phyloP scores from a whole-genome alignment of 2,797 vertebrate species.

The Micromesistius poutassou region DNA sequence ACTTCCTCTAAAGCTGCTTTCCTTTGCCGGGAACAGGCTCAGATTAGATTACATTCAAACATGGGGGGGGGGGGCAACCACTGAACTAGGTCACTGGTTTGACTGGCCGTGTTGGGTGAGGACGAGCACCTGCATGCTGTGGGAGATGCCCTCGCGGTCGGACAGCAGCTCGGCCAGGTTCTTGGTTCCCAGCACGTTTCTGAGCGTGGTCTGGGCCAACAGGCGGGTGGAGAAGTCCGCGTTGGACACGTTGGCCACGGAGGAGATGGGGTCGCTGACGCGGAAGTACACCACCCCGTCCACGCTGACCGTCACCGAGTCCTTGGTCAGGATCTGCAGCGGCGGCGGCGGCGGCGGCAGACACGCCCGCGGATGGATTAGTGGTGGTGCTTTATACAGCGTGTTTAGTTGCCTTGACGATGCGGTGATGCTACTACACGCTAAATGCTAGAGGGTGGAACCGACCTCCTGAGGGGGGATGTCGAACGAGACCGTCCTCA shows the following conservation, averaged over 20 bases:
- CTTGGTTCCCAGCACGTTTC: constrained; percentile 79
- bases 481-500: constrained; percentile 79
- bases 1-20: no score
- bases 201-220: constrained; percentile 78
- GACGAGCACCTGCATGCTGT: constrained; percentile 76
- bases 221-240: constrained; percentile 76
- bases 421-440: neutral
- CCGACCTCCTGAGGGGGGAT: constrained; percentile 80
- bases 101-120: neutral
- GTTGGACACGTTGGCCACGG: constrained; percentile 74
- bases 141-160: constrained; percentile 75
- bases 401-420: neutral
- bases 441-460: neutral
- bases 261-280: constrained; percentile 75
- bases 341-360: neutral
- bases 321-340: constrained; percentile 76
- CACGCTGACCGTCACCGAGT: constrained; percentile 76
- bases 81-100: neutral
- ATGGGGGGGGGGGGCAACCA: no score
- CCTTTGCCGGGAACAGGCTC: no score
- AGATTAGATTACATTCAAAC: no score
- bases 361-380: neutral
- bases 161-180: constrained; percentile 77
- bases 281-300: constrained; percentile 81
- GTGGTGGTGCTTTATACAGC: neutral